Evolutionary conservation across 2,113 vertebrate genomes (phyloP).

Genomic region (Pedionomus torquatus): DNA sequence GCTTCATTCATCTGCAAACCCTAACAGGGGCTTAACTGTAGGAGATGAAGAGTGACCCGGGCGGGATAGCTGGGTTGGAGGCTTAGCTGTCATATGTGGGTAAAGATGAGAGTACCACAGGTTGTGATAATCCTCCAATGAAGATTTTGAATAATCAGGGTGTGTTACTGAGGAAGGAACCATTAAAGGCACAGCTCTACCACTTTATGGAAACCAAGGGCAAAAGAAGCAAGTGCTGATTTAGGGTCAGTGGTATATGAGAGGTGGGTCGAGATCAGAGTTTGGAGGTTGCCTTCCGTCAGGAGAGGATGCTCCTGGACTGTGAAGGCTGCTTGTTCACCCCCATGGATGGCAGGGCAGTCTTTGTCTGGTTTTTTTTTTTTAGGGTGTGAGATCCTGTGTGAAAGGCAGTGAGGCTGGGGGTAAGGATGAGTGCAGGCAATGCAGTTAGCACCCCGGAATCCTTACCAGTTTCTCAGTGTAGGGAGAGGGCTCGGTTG

Average conservation of each 20-base stretch:
- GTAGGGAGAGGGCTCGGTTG: slow-evolving; percentile 81
- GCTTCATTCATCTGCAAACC: background rate
- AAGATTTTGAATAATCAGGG: background rate
- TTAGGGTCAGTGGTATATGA: background rate
- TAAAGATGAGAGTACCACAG: background rate
- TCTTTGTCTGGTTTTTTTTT: fast-evolving
- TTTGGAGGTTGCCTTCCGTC: background rate
- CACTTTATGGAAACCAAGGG: background rate
- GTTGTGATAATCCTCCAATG: background rate
- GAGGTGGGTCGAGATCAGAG: background rate
- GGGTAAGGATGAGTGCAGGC: background rate
- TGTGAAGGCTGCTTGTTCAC: background rate
- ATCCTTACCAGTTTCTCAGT: slow-evolving; percentile 87
- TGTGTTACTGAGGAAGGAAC: background rate
- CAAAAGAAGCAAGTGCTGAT: background rate
- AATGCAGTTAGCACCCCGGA: background rate
- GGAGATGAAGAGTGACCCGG: background rate
- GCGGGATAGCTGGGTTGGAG: background rate
- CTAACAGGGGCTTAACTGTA: background rate
- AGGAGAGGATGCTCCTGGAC: background rate
- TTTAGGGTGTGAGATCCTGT: background rate
- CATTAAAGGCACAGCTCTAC: background rate
- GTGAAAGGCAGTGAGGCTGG: background rate
- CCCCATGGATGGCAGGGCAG: fast-evolving
- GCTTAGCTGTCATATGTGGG: background rate